phyloP scores from a whole-genome alignment of 2,113 vertebrate genomes.

The Sitta europaea region DNA sequence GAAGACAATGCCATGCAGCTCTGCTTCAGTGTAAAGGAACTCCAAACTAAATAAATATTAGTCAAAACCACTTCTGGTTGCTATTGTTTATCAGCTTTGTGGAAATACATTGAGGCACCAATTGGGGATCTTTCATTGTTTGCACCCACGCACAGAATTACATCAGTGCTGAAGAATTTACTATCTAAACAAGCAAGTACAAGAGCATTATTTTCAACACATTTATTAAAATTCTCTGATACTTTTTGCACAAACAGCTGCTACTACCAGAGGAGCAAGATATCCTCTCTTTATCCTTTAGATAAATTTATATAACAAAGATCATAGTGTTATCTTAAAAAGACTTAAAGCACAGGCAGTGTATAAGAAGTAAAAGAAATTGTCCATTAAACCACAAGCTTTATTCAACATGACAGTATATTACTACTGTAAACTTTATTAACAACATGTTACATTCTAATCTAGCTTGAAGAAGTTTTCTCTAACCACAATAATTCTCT shows the following conservation, averaged over 20 bases:
- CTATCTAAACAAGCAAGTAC: constrained; percentile 35
- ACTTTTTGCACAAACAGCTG: neutral
- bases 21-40: constrained; percentile 20
- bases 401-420: neutral
- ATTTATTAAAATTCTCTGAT: neutral
- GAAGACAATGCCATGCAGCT: constrained; percentile 4
- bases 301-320: neutral
- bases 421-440: neutral
- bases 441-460: neutral
- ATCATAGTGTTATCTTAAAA: neutral
- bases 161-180: constrained; percentile 39
- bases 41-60: constrained; percentile 48
- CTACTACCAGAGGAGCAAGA: neutral
- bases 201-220: constrained; percentile 7
- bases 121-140: constrained; percentile 18
- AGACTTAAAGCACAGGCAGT: neutral
- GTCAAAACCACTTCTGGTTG: constrained; percentile 16
- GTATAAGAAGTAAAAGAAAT: neutral
- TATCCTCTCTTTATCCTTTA: neutral
- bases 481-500: neutral
- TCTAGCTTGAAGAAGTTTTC: neutral
- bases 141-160: constrained; percentile 45
- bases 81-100: constrained; percentile 43
- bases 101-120: constrained; percentile 51
- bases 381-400: neutral